These are phyloP conservation scores for Eurytoma adleriae DNA, from an alignment of 2,888 invertebrate genomes.

Conservation along the genomic window DNA sequence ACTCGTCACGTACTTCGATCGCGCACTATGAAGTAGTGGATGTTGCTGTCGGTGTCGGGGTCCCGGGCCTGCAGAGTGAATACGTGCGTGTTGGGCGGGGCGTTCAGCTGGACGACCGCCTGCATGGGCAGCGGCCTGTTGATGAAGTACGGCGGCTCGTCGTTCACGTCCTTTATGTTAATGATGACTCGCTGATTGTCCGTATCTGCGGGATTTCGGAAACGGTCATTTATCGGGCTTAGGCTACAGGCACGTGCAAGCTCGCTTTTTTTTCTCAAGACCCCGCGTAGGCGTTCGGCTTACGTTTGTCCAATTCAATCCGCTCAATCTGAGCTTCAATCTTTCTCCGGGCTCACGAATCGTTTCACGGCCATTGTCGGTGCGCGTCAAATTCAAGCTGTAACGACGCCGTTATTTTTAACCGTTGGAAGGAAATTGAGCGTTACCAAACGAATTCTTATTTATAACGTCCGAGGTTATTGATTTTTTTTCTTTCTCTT, in stretches of 20 bases:
- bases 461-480: no score
- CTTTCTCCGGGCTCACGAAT: background rate
- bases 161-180: constrained; percentile 96
- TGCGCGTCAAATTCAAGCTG: no score
- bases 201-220: constrained; percentile 82
- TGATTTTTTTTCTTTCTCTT: no score
- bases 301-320: background rate
- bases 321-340: background rate
- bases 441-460: no score
- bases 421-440: no score
- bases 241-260: no score
- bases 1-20: constrained; percentile 81
- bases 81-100: constrained; percentile 95
- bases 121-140: constrained; percentile 98
- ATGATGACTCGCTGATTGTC: constrained; percentile 97
- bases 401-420: no score
- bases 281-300: background rate
- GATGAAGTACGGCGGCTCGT: constrained; percentile 97
- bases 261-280: background rate
- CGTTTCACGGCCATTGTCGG: background rate
- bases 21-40: constrained; percentile 96
- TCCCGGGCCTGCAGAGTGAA: constrained; percentile 98
- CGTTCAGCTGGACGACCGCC: constrained; percentile 96
- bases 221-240: background rate
- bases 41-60: constrained; percentile 96